Percentiles rank a stretch among this genome's conserved stretches.
These are phyloP conservation scores for Danaus chrysippus DNA, from an alignment of 2,888 invertebrate species.

Conservation along the genomic window DNA sequence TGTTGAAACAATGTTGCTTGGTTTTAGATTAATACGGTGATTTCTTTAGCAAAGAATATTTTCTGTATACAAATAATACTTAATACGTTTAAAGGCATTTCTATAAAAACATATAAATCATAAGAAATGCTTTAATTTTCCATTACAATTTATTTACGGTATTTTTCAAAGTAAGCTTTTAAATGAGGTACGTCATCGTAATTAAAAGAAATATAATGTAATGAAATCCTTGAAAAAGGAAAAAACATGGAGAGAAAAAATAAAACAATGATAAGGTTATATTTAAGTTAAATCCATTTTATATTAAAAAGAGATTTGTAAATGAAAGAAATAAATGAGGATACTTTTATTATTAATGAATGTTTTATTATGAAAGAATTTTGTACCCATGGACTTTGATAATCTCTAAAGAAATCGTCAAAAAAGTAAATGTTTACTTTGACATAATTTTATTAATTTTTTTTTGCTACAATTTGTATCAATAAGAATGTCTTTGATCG, in stretches of 20 bases:
- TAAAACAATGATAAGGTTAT: not conserved
- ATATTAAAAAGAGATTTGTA: not conserved
- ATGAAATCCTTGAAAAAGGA: not conserved
- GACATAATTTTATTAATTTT: conserved; percentile 4
- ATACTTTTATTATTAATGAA: conserved; percentile 4
- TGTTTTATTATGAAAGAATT: conserved; percentile 3
- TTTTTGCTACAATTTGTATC: conserved; percentile 1
- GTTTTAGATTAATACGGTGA: conserved; percentile 6
- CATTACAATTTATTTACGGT: too few species aligned
- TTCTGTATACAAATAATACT: not conserved
- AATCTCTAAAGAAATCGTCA: conserved; percentile 4
- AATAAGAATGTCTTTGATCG: conserved; percentile 7
- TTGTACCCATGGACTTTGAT: conserved; percentile 1
- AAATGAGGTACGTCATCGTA: not conserved
- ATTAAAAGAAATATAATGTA: not conserved
- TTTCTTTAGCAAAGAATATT: conserved; percentile 3
- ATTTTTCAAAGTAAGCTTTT: too few species aligned
- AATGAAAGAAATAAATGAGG: not conserved
- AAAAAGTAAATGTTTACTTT: conserved; percentile 5
- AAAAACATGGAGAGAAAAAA: not conserved
- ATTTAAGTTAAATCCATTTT: conserved; percentile 3
- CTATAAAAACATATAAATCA: not conserved
- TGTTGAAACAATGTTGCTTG: conserved; percentile 8
- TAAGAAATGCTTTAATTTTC: too few species aligned
- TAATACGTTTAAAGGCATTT: not conserved